Base-by-base conservation (phyloP, 2,888 invertebrate genomes). In the Nezara viridula region DNA sequence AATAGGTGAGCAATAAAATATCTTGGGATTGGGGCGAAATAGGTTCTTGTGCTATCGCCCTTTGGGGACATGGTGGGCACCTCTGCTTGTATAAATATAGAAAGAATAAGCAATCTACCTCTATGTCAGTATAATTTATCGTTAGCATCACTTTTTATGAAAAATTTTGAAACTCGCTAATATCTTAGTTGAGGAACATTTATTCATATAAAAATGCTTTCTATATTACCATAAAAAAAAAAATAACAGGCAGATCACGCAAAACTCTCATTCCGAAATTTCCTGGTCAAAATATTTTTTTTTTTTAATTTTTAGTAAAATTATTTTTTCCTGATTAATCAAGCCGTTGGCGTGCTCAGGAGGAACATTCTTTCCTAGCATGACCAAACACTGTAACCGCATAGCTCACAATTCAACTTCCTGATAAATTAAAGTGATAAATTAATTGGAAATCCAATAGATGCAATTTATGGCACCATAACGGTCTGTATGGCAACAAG, bases 371-470 rank as follows among this genome's bases (percentile, higher is more conserved):
- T 47, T 81, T 7, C 14, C 81, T 81, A 47, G 81, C 81, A 81
- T 81, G 81, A 81, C 81, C 40, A 37, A 73, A 73, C 10, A 37
- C 32, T 73, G 66, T 73, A 73, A 37, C 66, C 32, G 66, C 37
- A 21, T 73, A 73, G 32, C 66, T 73, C 66, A 81, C 81, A 81
- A 47, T 44, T 81, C 81, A 81, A 40, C 81, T 81, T 44, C 81
- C 40, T 44, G 40, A 81, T 44, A 40, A 81, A 81, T 44, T 47
- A 81, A 81, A 81, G 81, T n/a, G 81, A 81, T 81, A 81, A 81
- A 81, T 81, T 81, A 81, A 81, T 81, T 81, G 81, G 81, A 9
- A 44, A 81, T 47, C 44, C 44, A n/a, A 81, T 81, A 47, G 81
- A 24, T 44, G 81, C 81, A 81, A 81, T 81, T 81, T 44, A 81